Evolutionary conservation across 2,797 vertebrate species (phyloP), one percentile per base, ranked within the genome.

Genomic region (Helicolenus hilgendorfi): DNA sequence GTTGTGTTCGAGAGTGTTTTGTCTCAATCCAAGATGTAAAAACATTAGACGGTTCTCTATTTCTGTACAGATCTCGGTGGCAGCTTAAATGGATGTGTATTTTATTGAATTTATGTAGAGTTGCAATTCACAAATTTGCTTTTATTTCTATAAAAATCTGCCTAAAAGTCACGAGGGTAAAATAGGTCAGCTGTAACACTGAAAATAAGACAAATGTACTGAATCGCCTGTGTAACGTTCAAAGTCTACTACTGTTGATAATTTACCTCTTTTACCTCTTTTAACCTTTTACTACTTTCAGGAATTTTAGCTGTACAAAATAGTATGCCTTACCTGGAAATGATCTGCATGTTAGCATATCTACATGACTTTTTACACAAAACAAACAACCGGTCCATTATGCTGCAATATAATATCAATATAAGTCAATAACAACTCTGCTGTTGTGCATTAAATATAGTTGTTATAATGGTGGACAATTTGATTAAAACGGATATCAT

Each of bases 221-320:
- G 49, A 53, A 53, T 10, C 20, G 18, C 49, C 3, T 53, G 20
- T 1, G 0, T 68, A 14, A 53, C 3, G 90, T 84, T 81, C 89
- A 96, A 90, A 86, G 91, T 92, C 82, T 78, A 60, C 22, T 6
- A 31, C 38, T 75, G 86, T 84, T 87, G 70, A 92, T 85, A 56
- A 95, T 94, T 94, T 81, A 94, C 91, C 41, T 20, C n/a, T 82
- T 89, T 77, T 71, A 80, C 84, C 45, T 49, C 59, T 69, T 84
- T 79, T 81, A 79, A 71, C 38, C 3, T 60, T 77, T 77, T 55
- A 68, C 26, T 20, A 22, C 67, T 56, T 77, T 41, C 63, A 79
- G 55, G 31, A 89, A 84, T 75, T 67, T 59, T 27, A 58, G 29
- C 31, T 6, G 13, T 41, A 2, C 36, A 1, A 18, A 29, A 75